Percentiles rank a stretch among this genome's conserved stretches.
Evolutionary conservation across 2,888 invertebrate genomes (phyloP).

Genomic region (Vanessa cardui): DNA sequence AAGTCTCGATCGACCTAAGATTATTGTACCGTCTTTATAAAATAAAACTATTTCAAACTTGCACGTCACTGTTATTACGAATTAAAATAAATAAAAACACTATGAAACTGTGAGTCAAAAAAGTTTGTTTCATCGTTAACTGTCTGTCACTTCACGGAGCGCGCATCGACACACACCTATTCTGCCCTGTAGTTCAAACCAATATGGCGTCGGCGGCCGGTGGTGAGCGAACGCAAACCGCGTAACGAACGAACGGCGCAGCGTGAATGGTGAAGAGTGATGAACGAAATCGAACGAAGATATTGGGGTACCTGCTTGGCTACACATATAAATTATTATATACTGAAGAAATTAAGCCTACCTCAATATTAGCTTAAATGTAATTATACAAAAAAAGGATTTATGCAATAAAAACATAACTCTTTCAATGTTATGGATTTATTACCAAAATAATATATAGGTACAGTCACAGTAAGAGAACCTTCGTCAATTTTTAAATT

Average conservation of each 20-base stretch:
- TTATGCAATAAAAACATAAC: too few species aligned
- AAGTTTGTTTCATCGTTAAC: constrained; percentile 67
- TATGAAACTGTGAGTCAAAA: constrained; percentile 55
- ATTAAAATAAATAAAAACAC: constrained; percentile 48
- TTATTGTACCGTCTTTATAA: constrained; percentile 34
- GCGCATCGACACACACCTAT: constrained; percentile 56
- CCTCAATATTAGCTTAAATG: too few species aligned
- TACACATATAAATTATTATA: background rate
- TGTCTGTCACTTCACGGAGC: constrained; percentile 69
- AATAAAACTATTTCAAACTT: constrained; percentile 33
- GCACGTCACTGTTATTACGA: constrained; percentile 58
- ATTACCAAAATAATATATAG: too few species aligned
- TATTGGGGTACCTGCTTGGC: background rate
- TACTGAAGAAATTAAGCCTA: too few species aligned
- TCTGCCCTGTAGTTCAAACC: constrained; percentile 56
- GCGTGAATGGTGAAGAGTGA: constrained; percentile 20
- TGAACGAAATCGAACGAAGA: constrained; percentile 15
- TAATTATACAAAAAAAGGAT: too few species aligned
- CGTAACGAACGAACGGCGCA: constrained; percentile 17
- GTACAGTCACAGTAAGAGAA: too few species aligned
- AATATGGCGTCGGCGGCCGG: constrained; percentile 66
- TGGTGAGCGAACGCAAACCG: constrained; percentile 33
- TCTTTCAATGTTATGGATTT: too few species aligned
- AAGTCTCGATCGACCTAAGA: constrained; percentile 51
- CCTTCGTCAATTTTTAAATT: too few species aligned